Conservation (phyloP, 2,888 invertebrate genomes). For the Polydesmus complanatus region DNA sequence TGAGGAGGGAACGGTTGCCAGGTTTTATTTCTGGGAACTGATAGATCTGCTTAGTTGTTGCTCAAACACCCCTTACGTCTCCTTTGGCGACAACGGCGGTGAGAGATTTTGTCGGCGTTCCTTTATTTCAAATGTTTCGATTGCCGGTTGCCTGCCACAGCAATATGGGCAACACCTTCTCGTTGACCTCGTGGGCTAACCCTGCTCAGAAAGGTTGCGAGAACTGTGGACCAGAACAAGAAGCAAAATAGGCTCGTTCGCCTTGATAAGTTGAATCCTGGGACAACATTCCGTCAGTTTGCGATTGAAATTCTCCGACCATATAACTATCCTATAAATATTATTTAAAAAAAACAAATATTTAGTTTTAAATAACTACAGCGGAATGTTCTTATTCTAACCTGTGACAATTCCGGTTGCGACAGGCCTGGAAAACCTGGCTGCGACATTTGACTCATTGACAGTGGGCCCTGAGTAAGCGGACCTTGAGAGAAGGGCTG, state of each 20-base stretch:
- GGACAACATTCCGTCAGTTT: conserved; percentile 85
- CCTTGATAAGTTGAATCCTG: conserved; percentile 80
- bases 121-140: not conserved
- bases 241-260: conserved; percentile 32
- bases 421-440: conserved; percentile 47
- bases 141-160: conserved; percentile 16
- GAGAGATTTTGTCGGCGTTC: not conserved
- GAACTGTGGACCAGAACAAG: conserved; percentile 35
- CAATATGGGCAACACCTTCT: conserved; percentile 15
- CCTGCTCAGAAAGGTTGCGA: conserved; percentile 31
- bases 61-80: too few species aligned
- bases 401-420: conserved; percentile 48
- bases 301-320: conserved; percentile 72
- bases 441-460: conserved; percentile 37
- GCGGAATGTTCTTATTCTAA: too few species aligned
- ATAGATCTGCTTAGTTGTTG: too few species aligned
- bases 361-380: too few species aligned
- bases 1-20: too few species aligned
- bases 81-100: not conserved
- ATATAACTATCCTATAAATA: conserved; percentile 64
- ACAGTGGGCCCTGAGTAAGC: conserved; percentile 32
- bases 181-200: conserved; percentile 4
- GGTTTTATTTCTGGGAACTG: too few species aligned
- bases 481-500: conserved; percentile 24
- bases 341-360: conserved; percentile 26